phyloP scores from a whole-genome alignment of 2,113 vertebrate genomes.

The Tricholaema leucomelas region DNA sequence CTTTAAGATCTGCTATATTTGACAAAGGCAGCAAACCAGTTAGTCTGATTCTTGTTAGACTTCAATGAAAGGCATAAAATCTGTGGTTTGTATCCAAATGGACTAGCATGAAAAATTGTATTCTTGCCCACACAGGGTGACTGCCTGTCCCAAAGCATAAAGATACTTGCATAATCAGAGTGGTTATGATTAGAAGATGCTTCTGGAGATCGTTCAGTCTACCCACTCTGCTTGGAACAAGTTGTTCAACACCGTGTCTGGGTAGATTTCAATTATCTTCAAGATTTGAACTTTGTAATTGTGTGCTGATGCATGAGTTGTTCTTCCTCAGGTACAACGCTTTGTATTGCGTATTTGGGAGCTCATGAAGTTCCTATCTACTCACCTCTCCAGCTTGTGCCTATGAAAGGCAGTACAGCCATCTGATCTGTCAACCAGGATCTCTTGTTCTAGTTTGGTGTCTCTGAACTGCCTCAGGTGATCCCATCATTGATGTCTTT shows the following conservation, averaged over 20 bases:
- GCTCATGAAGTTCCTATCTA: neutral
- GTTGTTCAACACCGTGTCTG: accelerated
- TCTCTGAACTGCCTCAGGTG: neutral
- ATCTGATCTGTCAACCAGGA: neutral
- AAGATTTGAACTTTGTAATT: accelerated
- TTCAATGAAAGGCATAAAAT: neutral
- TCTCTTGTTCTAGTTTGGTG: neutral
- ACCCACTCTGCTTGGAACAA: neutral
- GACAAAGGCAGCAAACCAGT: neutral
- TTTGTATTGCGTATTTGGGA: neutral
- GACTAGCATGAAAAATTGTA: neutral
- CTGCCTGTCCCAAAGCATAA: neutral
- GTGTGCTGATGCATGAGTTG: neutral
- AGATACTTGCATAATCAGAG: neutral
- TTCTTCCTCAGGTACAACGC: neutral
- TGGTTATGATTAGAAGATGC: neutral
- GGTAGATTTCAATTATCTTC: neutral
- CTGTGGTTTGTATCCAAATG: accelerated
- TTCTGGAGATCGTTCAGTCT: neutral
- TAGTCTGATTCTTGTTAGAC: accelerated
- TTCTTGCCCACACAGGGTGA: neutral
- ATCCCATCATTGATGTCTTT: accelerated
- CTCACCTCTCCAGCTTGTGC: neutral
- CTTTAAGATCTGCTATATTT: neutral
- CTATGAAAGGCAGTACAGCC: neutral